Evolutionary conservation across 2,797 vertebrate genomes (phyloP), one percentile per base, ranked within the genome.

Genomic region (Intellagama lesueurii): DNA sequence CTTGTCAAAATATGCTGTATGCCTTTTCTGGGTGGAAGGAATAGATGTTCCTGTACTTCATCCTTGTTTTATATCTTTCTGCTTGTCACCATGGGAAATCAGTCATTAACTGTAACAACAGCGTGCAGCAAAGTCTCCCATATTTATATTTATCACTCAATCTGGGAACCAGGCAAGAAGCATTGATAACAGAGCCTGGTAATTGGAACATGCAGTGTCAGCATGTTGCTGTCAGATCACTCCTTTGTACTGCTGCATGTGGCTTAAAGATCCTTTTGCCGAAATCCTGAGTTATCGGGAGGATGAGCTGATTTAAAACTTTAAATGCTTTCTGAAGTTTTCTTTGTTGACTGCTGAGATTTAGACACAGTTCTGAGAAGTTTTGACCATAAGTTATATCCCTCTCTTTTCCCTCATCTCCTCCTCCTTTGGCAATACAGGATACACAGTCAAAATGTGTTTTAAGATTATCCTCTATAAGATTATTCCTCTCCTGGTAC

Each of bases 81-180:
- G 56, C 1, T 32, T 91, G 89, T 90, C 86, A 32, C 85, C 28
- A 82, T 84, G 80, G 93, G 83, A 94, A 94, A 94, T 88, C 87
- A 87, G 89, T 82, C 89, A 92, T 94, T 95, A 94, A 83, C 88
- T 7, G 81, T 83, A 94, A 79, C 52, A 94, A 91, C 93, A 92
- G 83, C 40, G 85, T 68, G 91, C 11, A 88, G 28, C 66, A 75
- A 72, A 32, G 35, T 91, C 47, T 91, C 40, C 86, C 66, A 80
- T 93, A 89, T 91, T 94, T 94, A 85, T 93, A 89, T 91, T 94
- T 94, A 93, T 95, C 91, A 90, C 64, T 81, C 90, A 93, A 94
- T 93, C 91, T 91, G 81, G 85, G 76, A 91, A 87, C 83, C 87
- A 89, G 83, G 40, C 87, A 92, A 86, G 83, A 89, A 86, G 7